These are phyloP conservation scores for Agriopis leucophaearia DNA, from an alignment of 2,888 invertebrate species.

Conservation along the genomic window DNA sequence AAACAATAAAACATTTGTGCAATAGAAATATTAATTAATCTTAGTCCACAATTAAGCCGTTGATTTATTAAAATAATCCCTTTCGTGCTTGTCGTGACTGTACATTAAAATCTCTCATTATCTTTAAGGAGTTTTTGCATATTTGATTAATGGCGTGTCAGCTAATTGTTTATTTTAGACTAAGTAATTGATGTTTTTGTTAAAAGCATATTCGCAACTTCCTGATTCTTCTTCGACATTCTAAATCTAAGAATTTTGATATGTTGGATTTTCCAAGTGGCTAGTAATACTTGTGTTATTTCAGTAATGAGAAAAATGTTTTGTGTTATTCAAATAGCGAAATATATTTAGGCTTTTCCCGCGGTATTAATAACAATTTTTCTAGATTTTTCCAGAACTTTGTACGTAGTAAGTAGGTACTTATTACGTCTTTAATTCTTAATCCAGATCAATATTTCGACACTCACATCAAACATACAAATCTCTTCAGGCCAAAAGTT, in stretches of 20 bases:
- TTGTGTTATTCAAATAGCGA: background rate
- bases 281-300: background rate
- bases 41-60: background rate
- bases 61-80: slow-evolving; percentile 21
- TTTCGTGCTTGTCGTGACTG: slow-evolving; percentile 36
- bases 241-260: background rate
- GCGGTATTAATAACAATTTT: no score
- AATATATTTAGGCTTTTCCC: background rate
- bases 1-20: background rate
- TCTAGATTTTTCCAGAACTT: no score
- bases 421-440: no score
- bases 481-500: no score
- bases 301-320: background rate
- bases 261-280: slow-evolving; percentile 1
- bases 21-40: slow-evolving; percentile 5
- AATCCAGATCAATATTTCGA: no score
- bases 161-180: slow-evolving; percentile 32
- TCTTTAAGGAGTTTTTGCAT: slow-evolving; percentile 24
- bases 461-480: no score
- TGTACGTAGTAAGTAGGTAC: no score
- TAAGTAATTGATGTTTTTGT: slow-evolving; percentile 31
- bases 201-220: slow-evolving; percentile 10
- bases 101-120: slow-evolving; percentile 25
- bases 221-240: slow-evolving; percentile 9
- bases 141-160: slow-evolving; percentile 36